Base-by-base conservation (phyloP, 2,113 vertebrate genomes). In the Prunella himalayana region DNA sequence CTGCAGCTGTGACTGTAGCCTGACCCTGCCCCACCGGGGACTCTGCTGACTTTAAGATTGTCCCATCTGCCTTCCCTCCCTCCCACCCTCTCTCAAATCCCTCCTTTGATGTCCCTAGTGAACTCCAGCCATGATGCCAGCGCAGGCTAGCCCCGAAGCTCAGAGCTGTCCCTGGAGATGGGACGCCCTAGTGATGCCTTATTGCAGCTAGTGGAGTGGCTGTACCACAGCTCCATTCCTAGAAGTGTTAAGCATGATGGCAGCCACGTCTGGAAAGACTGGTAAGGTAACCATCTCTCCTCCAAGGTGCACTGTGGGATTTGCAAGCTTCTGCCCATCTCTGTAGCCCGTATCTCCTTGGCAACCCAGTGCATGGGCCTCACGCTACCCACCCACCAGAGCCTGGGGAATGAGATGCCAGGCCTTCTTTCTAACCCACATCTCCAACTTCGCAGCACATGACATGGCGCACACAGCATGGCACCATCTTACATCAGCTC, bases 101-200 rank as follows among this genome's bases (percentile, higher is more conserved):
- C 97, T 97, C 97, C 97, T 97, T 97, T 97, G 97, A 97, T 97
- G 92, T 97, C 97, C 96, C 90, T 95, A 97, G 97, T 97, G 97
- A 97, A 64, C 97, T 93, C 90, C 97, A 93, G 94, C 97, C 97
- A 95, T 91, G 97, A 97, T 96, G 95, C 96, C 97, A 96, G 91
- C 93, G 95, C 95, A 96, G 97, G 97, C 97, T 96, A 96, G 97
- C 93, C 97, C 95, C 45, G 97, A 93, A 97, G 96, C 94, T 97
- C 96, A 97, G 94, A 97, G 94, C 96, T 97, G 94, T 96, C 96
- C 96, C 97, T 88, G 96, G 94, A 95, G 71, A 61, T 93, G 95
- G 96, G 95, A 91, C 95, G 6, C 82, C 95, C 82, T 97, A 96
- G 96, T 86, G 95, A 97, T 95, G 96, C 92, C 96, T 96, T 93